Percentiles rank a stretch among this genome's conserved stretches.
Conservation (phyloP, 2,888 invertebrate species). For the Melieria picta region DNA sequence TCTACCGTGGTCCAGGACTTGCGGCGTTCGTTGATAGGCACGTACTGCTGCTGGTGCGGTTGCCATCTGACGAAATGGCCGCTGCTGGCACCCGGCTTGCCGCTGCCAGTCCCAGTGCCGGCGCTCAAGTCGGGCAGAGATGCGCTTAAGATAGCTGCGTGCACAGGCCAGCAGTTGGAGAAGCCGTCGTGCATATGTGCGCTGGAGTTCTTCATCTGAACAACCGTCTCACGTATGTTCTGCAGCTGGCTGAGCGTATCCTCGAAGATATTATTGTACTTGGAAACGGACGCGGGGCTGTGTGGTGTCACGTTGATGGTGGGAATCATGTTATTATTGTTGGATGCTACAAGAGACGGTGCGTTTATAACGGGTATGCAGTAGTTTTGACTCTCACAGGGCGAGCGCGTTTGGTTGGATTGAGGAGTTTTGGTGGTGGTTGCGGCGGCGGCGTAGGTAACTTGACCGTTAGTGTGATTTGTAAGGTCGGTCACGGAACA, state of each 20-base stretch:
- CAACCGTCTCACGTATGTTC: constrained; percentile 66
- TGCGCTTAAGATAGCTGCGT: constrained; percentile 55
- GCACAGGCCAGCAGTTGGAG: constrained; percentile 56
- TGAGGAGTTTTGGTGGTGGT: constrained; percentile 35
- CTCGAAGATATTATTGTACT: constrained; percentile 73
- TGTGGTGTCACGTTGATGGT: constrained; percentile 90
- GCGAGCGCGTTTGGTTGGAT: constrained; percentile 27
- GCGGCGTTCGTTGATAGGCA: constrained; percentile 69
- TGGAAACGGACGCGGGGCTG: constrained; percentile 82
- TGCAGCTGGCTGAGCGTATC: constrained; percentile 66
- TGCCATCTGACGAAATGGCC: constrained; percentile 59
- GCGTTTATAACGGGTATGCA: constrained; percentile 62
- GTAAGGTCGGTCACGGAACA: constrained; percentile 41
- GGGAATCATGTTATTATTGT: constrained; percentile 72
- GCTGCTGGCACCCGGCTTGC: constrained; percentile 22
- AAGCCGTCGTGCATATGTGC: constrained; percentile 59
- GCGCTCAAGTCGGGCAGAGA: constrained; percentile 63
- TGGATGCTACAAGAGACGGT: constrained; percentile 49
- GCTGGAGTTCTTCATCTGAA: constrained; percentile 65
- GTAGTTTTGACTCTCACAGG: constrained; percentile 55
- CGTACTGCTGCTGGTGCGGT: constrained; percentile 59
- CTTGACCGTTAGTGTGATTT: constrained; percentile 38
- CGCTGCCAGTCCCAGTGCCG: constrained; percentile 47
- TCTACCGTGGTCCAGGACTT: constrained; percentile 91
- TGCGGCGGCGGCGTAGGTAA: constrained; percentile 35